phyloP scores from a whole-genome alignment of 2,797 vertebrate species.

The Buphagus erythrorhynchus region DNA sequence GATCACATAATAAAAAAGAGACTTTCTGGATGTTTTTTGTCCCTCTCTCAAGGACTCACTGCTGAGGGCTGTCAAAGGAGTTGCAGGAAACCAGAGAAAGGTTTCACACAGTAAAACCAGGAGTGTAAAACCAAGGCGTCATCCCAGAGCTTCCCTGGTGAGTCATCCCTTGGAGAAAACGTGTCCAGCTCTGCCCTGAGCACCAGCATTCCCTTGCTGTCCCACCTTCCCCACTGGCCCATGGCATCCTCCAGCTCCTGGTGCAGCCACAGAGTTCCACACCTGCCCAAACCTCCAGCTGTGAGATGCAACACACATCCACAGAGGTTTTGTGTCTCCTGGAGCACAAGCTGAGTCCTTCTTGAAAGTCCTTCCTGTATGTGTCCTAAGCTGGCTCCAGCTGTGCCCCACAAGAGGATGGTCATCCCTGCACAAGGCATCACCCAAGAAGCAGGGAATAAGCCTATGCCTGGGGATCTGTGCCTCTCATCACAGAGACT shows the following conservation, averaged over 20 bases:
- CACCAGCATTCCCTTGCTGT: background rate
- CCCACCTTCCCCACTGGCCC: background rate
- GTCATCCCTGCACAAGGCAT: background rate
- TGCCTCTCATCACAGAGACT: background rate
- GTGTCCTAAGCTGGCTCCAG: background rate
- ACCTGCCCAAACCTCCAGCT: no score
- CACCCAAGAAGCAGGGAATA: accelerated
- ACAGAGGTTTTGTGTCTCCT: accelerated
- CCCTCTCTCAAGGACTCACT: background rate
- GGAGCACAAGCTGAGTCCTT: background rate
- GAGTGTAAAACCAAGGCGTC: background rate
- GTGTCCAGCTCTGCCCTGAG: background rate
- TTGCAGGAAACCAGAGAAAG: background rate
- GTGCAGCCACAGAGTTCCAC: background rate
- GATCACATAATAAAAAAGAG: background rate
- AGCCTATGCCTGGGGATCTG: accelerated
- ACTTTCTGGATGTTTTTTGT: background rate
- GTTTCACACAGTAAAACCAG: background rate
- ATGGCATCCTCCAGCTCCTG: background rate
- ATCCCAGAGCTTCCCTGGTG: background rate
- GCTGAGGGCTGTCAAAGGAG: background rate
- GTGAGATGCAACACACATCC: background rate
- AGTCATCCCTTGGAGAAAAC: accelerated
- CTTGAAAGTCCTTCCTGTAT: background rate
- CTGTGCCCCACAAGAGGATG: background rate